phyloP scores from a whole-genome alignment of 2,113 vertebrate genomes.

The Thymallus thymallus region DNA sequence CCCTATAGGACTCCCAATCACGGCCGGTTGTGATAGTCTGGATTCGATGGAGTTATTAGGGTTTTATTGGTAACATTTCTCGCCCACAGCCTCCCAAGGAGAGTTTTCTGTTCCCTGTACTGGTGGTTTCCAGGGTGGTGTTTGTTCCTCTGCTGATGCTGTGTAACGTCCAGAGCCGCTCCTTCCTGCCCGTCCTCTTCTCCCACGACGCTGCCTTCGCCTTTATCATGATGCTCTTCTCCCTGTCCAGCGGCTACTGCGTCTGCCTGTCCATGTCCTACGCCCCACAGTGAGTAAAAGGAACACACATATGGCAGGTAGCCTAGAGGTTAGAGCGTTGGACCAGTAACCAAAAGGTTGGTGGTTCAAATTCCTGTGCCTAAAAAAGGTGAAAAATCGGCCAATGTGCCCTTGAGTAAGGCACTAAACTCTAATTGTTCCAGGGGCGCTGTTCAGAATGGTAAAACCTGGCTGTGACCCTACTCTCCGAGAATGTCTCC shows the following conservation, averaged over 20 bases:
- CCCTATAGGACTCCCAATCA: no score
- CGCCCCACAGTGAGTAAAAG: slow-evolving; percentile 80
- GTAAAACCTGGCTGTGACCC: no score
- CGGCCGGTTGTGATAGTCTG: no score
- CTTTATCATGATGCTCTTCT: slow-evolving; percentile 80
- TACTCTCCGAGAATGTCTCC: no score
- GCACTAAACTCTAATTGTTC: no score
- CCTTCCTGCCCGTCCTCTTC: slow-evolving; percentile 73
- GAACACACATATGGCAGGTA: not conserved
- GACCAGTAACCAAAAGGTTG: no score
- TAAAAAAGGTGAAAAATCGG: no score
- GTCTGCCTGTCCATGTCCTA: slow-evolving; percentile 88
- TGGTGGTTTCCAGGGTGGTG: slow-evolving; percentile 74
- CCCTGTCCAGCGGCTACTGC: slow-evolving; percentile 83
- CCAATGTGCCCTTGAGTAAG: no score
- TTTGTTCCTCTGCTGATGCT: slow-evolving; percentile 85
- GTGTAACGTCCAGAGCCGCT: slow-evolving; percentile 75
- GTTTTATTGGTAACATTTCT: not conserved
- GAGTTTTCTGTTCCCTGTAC: slow-evolving; percentile 72
- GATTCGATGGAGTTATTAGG: no score
- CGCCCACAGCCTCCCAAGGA: slow-evolving; percentile 74
- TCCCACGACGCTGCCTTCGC: slow-evolving; percentile 73
- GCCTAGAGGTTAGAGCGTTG: no score
- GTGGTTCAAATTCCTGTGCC: no score
- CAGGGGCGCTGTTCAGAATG: no score